These are phyloP conservation scores for Sitta carolinensis DNA, from an alignment of 2,797 vertebrate species.

Conservation along the genomic window DNA sequence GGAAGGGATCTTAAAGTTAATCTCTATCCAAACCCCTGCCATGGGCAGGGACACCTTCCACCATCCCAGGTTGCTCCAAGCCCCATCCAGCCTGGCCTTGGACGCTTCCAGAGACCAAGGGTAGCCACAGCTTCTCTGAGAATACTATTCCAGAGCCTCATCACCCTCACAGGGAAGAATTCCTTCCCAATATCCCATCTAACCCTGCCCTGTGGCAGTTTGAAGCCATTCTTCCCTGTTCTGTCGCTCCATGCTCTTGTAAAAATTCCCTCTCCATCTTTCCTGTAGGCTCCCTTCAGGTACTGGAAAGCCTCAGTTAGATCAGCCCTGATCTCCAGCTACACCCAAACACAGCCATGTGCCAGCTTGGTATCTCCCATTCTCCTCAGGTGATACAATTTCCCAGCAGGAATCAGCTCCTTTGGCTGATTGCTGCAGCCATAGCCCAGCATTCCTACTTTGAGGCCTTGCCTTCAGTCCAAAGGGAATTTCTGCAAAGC, in stretches of 20 bases:
- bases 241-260: not conserved
- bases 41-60: not conserved
- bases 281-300: not conserved
- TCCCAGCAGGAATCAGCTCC: not conserved
- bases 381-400: not conserved
- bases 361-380: not conserved
- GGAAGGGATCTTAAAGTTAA: not conserved
- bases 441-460: not conserved
- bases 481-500: not conserved
- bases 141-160: fast-evolving
- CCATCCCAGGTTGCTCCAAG: fast-evolving
- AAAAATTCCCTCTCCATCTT: not conserved
- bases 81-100: fast-evolving
- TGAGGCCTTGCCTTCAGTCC: not conserved
- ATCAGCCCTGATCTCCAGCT: not conserved
- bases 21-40: not conserved
- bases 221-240: not conserved
- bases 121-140: not conserved
- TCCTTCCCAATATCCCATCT: not conserved
- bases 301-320: not conserved
- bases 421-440: not conserved
- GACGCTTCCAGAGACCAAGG: not conserved
- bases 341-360: not conserved
- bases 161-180: fast-evolving
- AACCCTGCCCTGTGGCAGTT: not conserved